These are phyloP conservation scores for Hippopotamyrus pictus DNA, from an alignment of 2,797 vertebrate species.

Conservation along the genomic window DNA sequence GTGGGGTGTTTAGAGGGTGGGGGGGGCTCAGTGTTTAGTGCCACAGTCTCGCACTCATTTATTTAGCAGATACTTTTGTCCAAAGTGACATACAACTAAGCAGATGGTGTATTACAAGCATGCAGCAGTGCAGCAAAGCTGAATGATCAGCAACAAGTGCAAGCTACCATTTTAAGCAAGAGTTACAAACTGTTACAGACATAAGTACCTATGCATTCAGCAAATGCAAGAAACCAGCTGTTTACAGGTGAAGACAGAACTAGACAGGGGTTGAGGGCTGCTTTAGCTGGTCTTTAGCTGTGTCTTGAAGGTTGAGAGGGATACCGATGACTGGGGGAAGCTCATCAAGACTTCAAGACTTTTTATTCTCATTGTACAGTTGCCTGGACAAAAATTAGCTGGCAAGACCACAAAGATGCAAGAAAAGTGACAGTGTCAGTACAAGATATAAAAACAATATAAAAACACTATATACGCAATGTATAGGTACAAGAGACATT, in stretches of 20 bases:
- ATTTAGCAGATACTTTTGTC: background rate
- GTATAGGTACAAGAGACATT: too few relatives aligned
- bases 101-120: background rate
- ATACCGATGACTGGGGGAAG: background rate
- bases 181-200: background rate
- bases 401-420: too few relatives aligned
- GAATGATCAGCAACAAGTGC: background rate
- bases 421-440: too few relatives aligned
- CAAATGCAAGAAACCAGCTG: background rate
- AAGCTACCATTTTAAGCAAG: background rate
- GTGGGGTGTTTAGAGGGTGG: background rate
- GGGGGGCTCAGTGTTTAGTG: background rate
- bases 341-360: background rate
- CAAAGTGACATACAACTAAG: background rate
- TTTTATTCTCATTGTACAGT: too few relatives aligned
- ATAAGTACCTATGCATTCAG: background rate
- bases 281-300: background rate
- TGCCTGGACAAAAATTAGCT: too few relatives aligned
- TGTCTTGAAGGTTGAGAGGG: background rate
- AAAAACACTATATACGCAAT: too few relatives aligned
- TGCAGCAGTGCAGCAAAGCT: background rate
- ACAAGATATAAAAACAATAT: too few relatives aligned
- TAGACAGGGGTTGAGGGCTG: background rate
- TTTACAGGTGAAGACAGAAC: background rate
- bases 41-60: background rate